Conservation (phyloP, 2,113 vertebrate species). For the Ciconia maguari region DNA sequence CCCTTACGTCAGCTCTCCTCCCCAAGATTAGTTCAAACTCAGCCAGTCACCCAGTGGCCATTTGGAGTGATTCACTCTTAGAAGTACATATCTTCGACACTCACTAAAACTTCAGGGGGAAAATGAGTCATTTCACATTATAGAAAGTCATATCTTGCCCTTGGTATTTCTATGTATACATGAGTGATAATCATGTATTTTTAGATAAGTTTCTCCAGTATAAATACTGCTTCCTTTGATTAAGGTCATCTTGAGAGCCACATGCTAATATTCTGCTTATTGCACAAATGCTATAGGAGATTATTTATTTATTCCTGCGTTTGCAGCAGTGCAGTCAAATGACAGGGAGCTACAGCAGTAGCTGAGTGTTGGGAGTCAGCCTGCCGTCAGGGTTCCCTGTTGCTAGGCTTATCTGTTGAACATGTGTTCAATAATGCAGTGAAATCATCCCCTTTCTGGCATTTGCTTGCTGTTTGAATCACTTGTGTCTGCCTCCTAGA, state of each 20-base stretch:
- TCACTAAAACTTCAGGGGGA: slow-evolving; percentile 46
- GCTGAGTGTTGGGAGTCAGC: background rate
- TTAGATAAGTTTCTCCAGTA: slow-evolving; percentile 49
- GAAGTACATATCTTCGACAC: slow-evolving; percentile 30
- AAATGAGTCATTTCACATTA: slow-evolving; percentile 65
- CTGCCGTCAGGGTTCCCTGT: background rate
- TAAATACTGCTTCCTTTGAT: slow-evolving; percentile 26
- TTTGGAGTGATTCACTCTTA: slow-evolving; percentile 65
- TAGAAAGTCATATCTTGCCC: slow-evolving; percentile 63
- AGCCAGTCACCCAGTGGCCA: slow-evolving; percentile 54
- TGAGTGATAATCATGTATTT: slow-evolving; percentile 55
- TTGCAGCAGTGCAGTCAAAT: background rate
- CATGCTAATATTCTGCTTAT: slow-evolving; percentile 1
- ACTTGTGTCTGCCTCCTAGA: background rate
- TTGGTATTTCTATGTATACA: slow-evolving; percentile 62
- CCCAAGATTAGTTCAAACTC: slow-evolving; percentile 39
- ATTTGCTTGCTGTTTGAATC: background rate
- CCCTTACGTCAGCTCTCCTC: slow-evolving; percentile 48
- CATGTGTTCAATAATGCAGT: background rate
- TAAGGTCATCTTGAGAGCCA: slow-evolving; percentile 35
- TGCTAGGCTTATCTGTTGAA: slow-evolving; percentile 19
- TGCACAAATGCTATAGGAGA: background rate
- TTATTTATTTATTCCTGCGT: background rate
- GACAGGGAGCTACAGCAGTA: background rate
- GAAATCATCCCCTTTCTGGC: slow-evolving; percentile 9